Base-by-base conservation (phyloP, 37 sponge, comb jelly and placozoan genomes). In the Diacarnus erythraeanus region DNA sequence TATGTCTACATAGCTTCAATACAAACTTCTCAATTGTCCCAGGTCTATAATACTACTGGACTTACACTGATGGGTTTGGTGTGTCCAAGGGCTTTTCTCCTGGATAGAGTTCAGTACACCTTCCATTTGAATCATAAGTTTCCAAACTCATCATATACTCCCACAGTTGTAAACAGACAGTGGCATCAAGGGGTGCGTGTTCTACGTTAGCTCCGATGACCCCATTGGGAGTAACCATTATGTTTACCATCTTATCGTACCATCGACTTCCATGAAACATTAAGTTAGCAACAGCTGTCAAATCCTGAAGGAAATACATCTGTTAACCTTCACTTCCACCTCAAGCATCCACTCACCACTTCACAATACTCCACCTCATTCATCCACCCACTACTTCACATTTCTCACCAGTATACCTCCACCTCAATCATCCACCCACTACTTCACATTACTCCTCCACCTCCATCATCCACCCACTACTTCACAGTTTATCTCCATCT, bases 161-260 rank as follows among this genome's bases (percentile, higher is more conserved):
- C 85, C 85, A 81, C 37, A 81, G 22, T 63, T 92, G 93, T 1
- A 64, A 74, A 54, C 57, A 43, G 15, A 91, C 81, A 10, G 89
- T 92, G 20, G 93, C 93, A 74, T 92, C 93, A 25, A 92, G 51
- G 25, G 23, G 20, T 22, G 83, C 74, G 77, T 94, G 95, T 71
- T 94, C 95, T 0, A 81, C 82, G 57, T 94, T 90, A 51, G 73
- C 72, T 3, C 86, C 78, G 1, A 39, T 2, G 65, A 21, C 23
- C 0, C 78, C 93, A 65, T 82, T 69, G 25, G 77, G 36, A 51
- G 38, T 38, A 41, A 81, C 41, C 3, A 71, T 23, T 2, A 81
- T 2, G 0, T n/a, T 59, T 57, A 81, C 25, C 17, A 42, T 41
- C 69, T 92, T 92, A 54, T 92, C 93, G 72, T 85, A 88, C 93